Evolutionary conservation across 2,113 vertebrate species (phyloP), one percentile per base, ranked within the genome.

Genomic region (Periophthalmus modestus): DNA sequence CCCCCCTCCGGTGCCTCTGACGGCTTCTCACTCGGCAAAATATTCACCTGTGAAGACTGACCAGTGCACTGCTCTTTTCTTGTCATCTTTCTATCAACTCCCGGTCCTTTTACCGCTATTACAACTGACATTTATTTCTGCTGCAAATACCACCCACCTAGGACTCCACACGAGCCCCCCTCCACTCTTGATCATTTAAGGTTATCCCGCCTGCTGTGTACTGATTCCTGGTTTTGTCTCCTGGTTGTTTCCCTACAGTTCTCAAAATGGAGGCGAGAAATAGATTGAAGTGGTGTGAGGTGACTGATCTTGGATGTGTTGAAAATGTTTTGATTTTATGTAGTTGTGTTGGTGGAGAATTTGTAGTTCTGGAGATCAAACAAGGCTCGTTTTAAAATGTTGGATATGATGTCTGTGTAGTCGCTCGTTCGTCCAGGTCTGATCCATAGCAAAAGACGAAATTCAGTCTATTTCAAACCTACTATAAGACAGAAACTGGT

Each of bases 71-170:
- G 5, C 33, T 3, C 18, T 21, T 55, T 78, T 68, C 58, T 71
- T 75, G 43, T 54, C 19, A 55, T 14, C 39, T 78, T 84, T 79
- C 74, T 66, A 69, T 80, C 81, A 83, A 59, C 59, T 71, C 55
- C 50, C 24, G 75, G 77, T 66, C 68, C 59, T 81, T 84, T 82
- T 73, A 69, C 77, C 63, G 62, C 82, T 76, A 63, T 81, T 87
- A 81, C 59, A 55, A 24, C 21, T 83, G 82, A 83, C 76, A 79
- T 72, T 69, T 82, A 69, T 73, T 66, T 69, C 48, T 39, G 24
- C 48, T 57, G 33, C 71, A 54, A 78, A 39, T 52, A 28, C 55
- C 24, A 68, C 36, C 58, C 66, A 61, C 58, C 50, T 18, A 15
- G 2, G 21, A 58, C 52, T 23, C 21, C 43, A 71, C 28, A 33